phyloP scores from a whole-genome alignment of 1,140 invertebrate genomes.

The Samia ricini region DNA sequence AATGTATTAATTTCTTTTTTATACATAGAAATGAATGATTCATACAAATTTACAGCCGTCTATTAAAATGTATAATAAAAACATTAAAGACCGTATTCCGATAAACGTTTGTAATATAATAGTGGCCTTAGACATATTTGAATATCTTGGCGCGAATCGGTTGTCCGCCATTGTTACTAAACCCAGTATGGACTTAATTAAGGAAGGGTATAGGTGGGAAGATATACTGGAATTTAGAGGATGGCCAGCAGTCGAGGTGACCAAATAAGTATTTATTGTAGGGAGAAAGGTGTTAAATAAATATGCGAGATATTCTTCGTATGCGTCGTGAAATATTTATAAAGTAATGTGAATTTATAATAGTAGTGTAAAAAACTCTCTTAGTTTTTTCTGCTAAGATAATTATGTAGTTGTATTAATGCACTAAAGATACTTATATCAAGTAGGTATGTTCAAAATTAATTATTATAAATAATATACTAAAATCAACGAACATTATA shows the following conservation, averaged over 20 bases:
- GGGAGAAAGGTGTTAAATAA: constrained; percentile 18
- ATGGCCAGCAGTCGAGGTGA: constrained; percentile 31
- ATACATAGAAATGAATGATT: neutral
- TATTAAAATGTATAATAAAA: constrained; percentile 1
- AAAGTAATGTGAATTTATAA: neutral
- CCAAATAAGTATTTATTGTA: constrained; percentile 32
- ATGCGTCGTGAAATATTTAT: neutral
- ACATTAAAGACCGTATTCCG: constrained; percentile 18
- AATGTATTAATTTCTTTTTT: neutral
- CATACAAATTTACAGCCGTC: neutral
- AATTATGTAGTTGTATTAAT: neutral
- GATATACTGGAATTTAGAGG: constrained; percentile 64
- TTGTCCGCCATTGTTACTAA: constrained; percentile 62
- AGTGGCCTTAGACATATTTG: constrained; percentile 72
- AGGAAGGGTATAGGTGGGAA: constrained; percentile 66
- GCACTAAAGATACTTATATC: too few species aligned
- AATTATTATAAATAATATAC: too few species aligned
- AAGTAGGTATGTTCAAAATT: too few species aligned
- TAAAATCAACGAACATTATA: too few species aligned
- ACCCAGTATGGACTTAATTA: constrained; percentile 76
- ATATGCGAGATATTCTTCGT: constrained; percentile 2
- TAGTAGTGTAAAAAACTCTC: too few species aligned
- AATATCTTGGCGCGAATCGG: constrained; percentile 71
- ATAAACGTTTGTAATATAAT: constrained; percentile 66
- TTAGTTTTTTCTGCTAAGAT: neutral